Evolutionary conservation across 2,888 invertebrate species (phyloP).

Genomic region (Stenurella melanura): DNA sequence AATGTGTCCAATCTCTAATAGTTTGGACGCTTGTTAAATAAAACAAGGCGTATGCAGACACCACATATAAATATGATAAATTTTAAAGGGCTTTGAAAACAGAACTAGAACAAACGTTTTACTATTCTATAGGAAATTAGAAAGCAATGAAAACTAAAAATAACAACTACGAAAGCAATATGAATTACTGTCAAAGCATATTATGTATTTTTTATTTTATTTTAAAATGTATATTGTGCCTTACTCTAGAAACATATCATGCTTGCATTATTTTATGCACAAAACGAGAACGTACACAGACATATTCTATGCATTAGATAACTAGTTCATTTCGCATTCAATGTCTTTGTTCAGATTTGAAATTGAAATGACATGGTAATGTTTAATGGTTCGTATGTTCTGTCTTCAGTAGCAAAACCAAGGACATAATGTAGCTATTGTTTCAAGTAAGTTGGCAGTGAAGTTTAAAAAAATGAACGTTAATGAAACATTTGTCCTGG

Average conservation of each 20-base stretch:
- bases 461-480: background rate
- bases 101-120: constrained; percentile 9
- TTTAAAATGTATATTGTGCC: background rate
- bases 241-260: background rate
- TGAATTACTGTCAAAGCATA: constrained; percentile 8
- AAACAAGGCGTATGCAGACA: background rate
- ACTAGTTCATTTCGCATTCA: constrained; percentile 3
- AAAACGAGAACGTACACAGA: background rate
- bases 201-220: constrained; percentile 9
- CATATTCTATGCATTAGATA: constrained; percentile 11
- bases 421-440: background rate
- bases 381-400: background rate
- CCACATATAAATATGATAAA: background rate
- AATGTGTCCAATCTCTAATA: background rate
- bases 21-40: background rate
- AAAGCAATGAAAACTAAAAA: constrained; percentile 18
- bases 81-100: background rate
- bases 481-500: background rate
- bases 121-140: background rate
- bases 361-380: constrained; percentile 14
- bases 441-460: background rate
- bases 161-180: background rate
- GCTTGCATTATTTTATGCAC: constrained; percentile 24
- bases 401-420: constrained; percentile 3
- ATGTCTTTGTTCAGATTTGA: constrained; percentile 19